Evolutionary conservation across 1,140 invertebrate genomes (phyloP).

Genomic region (Propsilocerus akamusi): DNA sequence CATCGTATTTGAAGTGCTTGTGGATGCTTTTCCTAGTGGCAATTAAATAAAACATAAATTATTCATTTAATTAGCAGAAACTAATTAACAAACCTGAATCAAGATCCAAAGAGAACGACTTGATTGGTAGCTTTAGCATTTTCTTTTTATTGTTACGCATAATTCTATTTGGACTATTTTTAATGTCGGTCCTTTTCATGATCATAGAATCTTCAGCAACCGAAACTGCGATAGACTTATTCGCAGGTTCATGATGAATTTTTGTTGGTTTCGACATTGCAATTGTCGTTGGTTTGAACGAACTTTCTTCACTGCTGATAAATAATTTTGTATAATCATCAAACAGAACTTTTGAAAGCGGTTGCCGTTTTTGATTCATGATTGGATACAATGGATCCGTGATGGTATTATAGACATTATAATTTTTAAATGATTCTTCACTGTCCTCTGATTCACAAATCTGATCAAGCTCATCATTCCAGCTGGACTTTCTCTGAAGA

Average conservation of each 20-base stretch:
- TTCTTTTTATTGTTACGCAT: not conserved
- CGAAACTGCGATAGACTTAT: no score
- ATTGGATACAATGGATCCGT: slow-evolving; percentile 57
- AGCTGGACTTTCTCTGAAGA: not conserved
- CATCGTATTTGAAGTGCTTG: not conserved
- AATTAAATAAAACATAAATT: no score
- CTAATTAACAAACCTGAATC: no score
- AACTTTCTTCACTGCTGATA: slow-evolving; percentile 14
- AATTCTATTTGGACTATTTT: not conserved
- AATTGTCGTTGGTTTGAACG: slow-evolving; percentile 5
- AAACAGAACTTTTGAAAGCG: slow-evolving; percentile 49
- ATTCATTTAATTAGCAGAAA: no score
- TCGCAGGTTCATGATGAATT: not conserved
- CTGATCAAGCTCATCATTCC: slow-evolving; percentile 20
- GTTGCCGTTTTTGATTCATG: slow-evolving; percentile 47
- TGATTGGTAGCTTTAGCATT: not conserved
- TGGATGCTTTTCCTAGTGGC: not conserved
- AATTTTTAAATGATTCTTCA: no score
- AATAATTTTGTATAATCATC: slow-evolving; percentile 42
- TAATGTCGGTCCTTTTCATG: not conserved
- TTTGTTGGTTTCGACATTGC: not conserved
- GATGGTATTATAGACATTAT: slow-evolving; percentile 39
- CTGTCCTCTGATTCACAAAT: no score
- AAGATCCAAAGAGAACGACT: not conserved
- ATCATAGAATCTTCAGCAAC: not conserved